Base-by-base conservation (phyloP, 2,888 invertebrate genomes). In the Conops quadrifasciatus region DNA sequence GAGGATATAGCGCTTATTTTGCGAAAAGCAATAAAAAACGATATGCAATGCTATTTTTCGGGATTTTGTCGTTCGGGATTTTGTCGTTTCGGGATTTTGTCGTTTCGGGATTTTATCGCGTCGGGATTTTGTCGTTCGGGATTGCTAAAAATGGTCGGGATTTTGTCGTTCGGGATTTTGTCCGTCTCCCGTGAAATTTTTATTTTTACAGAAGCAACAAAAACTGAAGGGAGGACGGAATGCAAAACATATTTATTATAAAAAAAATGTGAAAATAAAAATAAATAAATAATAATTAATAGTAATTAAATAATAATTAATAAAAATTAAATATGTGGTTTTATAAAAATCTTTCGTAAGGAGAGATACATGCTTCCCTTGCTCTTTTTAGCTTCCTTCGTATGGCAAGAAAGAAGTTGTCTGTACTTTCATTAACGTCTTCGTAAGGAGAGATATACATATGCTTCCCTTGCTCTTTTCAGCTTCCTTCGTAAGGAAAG, bases 211-310 rank as follows among this genome's bases (percentile, higher is more conserved):
- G 49, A 49, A 49, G 49, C 16, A 4, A 49, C 49, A 49, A 49
- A 49, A 49, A 49, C 49, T 49, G n/a, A 49, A 49, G 49, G 49
- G 49, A 49, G 2, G 19, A 49, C 4, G 49, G 4, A 49, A 49
- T 49, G 19, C 49, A 49, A 49, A 49, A 49, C 5, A 1, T 49
- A 2, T n/a, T n/a, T 49, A 49, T 49, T 49, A 49, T 49, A n/a
- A 49, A 49, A 49, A 49, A 16, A 49, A 49, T n/a, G 19, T 49
- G 49, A n/a, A 13, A 49, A 49, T n/a, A n/a, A 49, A 49, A n/a
- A n/a, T 11, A n/a, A 49, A 49, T 49, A n/a, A 4, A 19, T 49
- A 11, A n/a, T n/a, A 49, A 49, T 1, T n/a, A n/a, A 49, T n/a
- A 49, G 13, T n/a, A 16, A 49, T 49, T n/a, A 49, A 16, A 49